Evolutionary conservation across 2,888 invertebrate species (phyloP).

Genomic region (Leptinotarsa haldemani): DNA sequence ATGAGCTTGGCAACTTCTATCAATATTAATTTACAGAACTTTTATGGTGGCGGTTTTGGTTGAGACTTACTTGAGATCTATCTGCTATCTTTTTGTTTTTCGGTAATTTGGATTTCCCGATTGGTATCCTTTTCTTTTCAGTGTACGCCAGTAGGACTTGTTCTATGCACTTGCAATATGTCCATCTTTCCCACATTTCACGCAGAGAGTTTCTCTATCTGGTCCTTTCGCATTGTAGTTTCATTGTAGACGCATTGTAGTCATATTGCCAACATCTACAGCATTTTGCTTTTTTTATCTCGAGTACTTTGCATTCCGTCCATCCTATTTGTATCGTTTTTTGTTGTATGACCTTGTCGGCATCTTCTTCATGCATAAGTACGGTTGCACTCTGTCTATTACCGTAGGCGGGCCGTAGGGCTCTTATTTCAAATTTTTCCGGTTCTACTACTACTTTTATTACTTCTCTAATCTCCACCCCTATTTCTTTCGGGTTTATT

Average conservation of each 20-base stretch:
- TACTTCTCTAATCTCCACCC: background rate
- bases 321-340: conserved; percentile 33
- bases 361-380: conserved; percentile 26
- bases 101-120: background rate
- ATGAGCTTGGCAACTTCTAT: conserved; percentile 10
- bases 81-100: background rate
- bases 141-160: no score
- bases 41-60: background rate
- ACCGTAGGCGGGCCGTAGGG: background rate
- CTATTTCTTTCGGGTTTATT: conserved; percentile 6
- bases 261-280: conserved; percentile 9
- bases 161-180: no score
- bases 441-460: conserved; percentile 4
- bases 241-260: no score
- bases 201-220: conserved; percentile 9
- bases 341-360: conserved; percentile 22
- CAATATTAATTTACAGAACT: background rate
- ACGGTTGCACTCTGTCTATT: conserved; percentile 22
- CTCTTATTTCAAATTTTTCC: conserved; percentile 1
- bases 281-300: conserved; percentile 15
- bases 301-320: conserved; percentile 33
- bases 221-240: background rate
- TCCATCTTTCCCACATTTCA: no score
- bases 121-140: no score
- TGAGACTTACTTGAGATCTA: no score